phyloP scores from a whole-genome alignment of 2,888 invertebrate genomes.

The Blera fallax region DNA sequence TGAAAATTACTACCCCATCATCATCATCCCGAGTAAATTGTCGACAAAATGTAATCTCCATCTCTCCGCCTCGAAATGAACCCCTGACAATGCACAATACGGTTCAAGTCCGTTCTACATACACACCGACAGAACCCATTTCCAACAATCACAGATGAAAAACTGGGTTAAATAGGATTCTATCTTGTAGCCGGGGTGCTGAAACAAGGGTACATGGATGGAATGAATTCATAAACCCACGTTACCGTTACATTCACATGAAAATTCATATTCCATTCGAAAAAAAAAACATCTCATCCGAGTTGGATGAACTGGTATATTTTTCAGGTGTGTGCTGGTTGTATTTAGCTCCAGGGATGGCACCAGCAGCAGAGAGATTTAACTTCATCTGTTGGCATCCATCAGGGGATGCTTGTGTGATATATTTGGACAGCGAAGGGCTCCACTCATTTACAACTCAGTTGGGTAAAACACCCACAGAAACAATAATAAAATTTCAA shows the following conservation, averaged over 20 bases:
- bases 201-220: constrained; percentile 7
- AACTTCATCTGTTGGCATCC: constrained; percentile 1
- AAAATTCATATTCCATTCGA: constrained; percentile 39
- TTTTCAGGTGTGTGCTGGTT: background rate
- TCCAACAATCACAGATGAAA: constrained; percentile 51
- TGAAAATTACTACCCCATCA: constrained; percentile 5
- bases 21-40: constrained; percentile 30
- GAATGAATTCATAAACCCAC: constrained; percentile 45
- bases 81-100: constrained; percentile 43
- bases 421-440: constrained; percentile 30
- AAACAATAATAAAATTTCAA: constrained; percentile 35
- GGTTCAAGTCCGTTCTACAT: constrained; percentile 32
- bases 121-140: constrained; percentile 2
- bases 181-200: background rate
- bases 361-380: background rate
- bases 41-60: constrained; percentile 47
- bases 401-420: constrained; percentile 17
- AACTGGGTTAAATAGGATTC: constrained; percentile 59
- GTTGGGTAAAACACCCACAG: constrained; percentile 1
- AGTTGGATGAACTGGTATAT: constrained; percentile 9
- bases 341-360: background rate
- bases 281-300: background rate
- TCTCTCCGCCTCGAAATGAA: background rate
- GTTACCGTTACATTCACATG: constrained; percentile 3
- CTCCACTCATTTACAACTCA: constrained; percentile 19